Percentiles rank a stretch among this genome's conserved stretches.
phyloP scores from a whole-genome alignment of 2,888 invertebrate genomes.

The Drosophila paracracens region DNA sequence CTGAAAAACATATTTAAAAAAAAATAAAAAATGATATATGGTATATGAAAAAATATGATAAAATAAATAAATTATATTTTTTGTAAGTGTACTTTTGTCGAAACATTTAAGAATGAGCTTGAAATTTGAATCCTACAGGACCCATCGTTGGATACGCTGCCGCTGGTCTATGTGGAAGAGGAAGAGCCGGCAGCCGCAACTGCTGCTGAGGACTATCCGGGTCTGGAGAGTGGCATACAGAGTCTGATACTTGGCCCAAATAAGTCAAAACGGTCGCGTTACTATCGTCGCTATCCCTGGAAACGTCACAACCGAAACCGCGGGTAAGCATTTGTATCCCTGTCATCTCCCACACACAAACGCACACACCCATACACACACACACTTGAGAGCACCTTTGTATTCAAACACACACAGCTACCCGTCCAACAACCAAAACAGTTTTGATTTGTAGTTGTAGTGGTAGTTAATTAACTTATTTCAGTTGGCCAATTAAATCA shows the following conservation, averaged over 20 bases:
- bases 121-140: constrained; percentile 64
- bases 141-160: constrained; percentile 83
- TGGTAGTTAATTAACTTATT: constrained; percentile 13
- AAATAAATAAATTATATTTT: not conserved
- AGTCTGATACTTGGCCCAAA: constrained; percentile 51
- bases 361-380: not conserved
- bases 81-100: not conserved
- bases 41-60: no score
- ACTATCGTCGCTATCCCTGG: constrained; percentile 88
- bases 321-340: constrained; percentile 75
- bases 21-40: no score
- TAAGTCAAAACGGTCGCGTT: constrained; percentile 86
- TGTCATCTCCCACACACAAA: not conserved
- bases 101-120: not conserved
- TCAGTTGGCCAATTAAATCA: not conserved
- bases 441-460: constrained; percentile 52
- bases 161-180: constrained; percentile 84
- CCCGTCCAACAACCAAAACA: not conserved
- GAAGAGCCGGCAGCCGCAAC: constrained; percentile 52
- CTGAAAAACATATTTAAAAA: no score
- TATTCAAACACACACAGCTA: constrained; percentile 13
- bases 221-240: constrained; percentile 54
- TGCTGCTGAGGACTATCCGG: constrained; percentile 52
- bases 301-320: constrained; percentile 87
- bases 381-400: not conserved